A percentile compares a stretch with the other conserved stretches of the same genome.
These are phyloP conservation scores for Pteria penguin DNA, from an alignment of 2,888 invertebrate species.

Conservation along the genomic window DNA sequence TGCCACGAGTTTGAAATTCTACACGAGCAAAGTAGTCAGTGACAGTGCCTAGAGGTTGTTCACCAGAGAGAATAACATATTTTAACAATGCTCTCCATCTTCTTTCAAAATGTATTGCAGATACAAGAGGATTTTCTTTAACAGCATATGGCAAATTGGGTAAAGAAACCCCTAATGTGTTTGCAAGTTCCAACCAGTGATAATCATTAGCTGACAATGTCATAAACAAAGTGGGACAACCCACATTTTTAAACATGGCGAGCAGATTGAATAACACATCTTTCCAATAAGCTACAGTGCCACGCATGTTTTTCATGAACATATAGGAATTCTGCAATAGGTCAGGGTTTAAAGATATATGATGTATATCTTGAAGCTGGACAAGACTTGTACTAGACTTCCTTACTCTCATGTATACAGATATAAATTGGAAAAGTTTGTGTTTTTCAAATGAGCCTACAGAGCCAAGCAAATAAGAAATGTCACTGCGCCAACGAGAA, in stretches of 20 bases:
- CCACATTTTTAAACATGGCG: conserved; percentile 38
- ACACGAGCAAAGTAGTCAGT: conserved; percentile 34
- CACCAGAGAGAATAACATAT: conserved; percentile 26
- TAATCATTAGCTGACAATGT: conserved; percentile 53
- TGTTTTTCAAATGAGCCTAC: conserved; percentile 35
- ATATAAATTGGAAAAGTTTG: conserved; percentile 25
- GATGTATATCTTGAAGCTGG: neutral
- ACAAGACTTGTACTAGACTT: neutral
- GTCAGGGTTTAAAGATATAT: conserved; percentile 3
- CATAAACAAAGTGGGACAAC: conserved; percentile 35
- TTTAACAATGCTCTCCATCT: conserved; percentile 37
- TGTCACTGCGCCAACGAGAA: conserved; percentile 32
- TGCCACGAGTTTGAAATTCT: conserved; percentile 46
- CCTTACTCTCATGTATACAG: conserved; percentile 35
- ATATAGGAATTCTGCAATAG: conserved; percentile 48
- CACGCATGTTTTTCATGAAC: conserved; percentile 54
- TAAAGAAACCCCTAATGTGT: conserved; percentile 25
- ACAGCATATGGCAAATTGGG: conserved; percentile 19
- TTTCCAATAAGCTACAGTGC: conserved; percentile 48
- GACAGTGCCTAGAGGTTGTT: conserved; percentile 39
- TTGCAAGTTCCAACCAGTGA: conserved; percentile 48
- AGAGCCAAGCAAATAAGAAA: conserved; percentile 38
- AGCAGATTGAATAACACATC: conserved; percentile 42
- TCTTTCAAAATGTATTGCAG: conserved; percentile 45
- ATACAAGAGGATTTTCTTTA: conserved; percentile 31